These are phyloP conservation scores for Edolisoma coerulescens DNA, from an alignment of 2,113 vertebrate species.

Conservation along the genomic window DNA sequence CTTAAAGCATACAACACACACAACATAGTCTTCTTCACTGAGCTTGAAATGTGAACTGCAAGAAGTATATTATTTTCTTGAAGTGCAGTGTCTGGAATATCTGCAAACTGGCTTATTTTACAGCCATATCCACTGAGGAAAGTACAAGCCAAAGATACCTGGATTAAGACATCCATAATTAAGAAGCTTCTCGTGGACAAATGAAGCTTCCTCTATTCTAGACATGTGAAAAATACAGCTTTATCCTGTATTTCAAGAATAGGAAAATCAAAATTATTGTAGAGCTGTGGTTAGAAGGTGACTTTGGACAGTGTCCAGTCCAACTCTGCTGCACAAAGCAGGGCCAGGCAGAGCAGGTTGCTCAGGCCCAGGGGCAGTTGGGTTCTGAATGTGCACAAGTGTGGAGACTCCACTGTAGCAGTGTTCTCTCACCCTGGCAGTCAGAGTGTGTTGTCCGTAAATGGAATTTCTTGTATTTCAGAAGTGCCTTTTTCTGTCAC, in stretches of 20 bases:
- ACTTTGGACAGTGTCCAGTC: not conserved
- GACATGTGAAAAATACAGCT: not conserved
- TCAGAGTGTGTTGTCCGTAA: not conserved
- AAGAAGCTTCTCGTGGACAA: not conserved
- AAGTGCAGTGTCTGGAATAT: not conserved
- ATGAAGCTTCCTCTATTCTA: not conserved
- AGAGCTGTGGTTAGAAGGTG: not conserved
- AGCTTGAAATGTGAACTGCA: not conserved
- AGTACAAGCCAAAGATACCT: not conserved
- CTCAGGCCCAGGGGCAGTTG: no score
- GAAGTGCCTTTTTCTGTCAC: not conserved
- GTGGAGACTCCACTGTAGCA: not conserved
- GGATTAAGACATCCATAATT: not conserved
- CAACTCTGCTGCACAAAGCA: not conserved
- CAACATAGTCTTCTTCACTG: not conserved
- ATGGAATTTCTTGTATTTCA: not conserved
- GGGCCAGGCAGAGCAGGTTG: not conserved
- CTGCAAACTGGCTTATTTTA: not conserved
- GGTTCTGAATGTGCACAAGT: not conserved
- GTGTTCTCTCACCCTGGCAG: not conserved
- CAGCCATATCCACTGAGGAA: not conserved
- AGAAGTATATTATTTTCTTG: not conserved
- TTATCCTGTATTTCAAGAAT: not conserved
- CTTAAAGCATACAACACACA: not conserved
- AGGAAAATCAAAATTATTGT: not conserved